Conservation (phyloP, 2,113 vertebrate genomes). For the Lethenteron reissneri region DNA sequence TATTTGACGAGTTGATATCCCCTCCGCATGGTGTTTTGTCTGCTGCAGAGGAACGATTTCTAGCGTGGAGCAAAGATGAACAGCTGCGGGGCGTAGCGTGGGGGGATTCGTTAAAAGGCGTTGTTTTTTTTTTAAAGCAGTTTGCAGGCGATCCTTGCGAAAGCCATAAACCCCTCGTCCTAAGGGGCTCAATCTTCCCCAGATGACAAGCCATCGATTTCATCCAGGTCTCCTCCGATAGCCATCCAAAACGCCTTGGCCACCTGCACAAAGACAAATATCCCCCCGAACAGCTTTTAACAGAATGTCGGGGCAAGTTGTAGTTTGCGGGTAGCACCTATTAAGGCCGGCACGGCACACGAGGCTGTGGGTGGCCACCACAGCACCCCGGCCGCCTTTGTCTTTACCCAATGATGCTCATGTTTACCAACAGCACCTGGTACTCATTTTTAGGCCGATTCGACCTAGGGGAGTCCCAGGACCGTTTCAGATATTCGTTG, state of each 20-base stretch:
- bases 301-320: slow-evolving; percentile 2
- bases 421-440: neutral
- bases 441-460: neutral
- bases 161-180: neutral
- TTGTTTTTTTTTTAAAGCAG: no score
- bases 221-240: slow-evolving; percentile 78
- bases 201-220: slow-evolving; percentile 73
- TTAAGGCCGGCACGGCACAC: neutral
- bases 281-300: neutral
- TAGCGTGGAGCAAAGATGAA: no score
- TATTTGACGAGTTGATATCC: no score
- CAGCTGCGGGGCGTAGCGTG: no score
- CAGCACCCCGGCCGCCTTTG: neutral
- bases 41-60: no score
- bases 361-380: neutral
- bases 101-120: no score
- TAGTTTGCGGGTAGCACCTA: neutral
- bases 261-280: slow-evolving; percentile 28
- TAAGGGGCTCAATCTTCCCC: slow-evolving; percentile 36
- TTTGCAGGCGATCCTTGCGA: no score
- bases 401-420: no score
- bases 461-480: no score
- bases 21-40: no score
- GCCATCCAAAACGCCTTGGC: slow-evolving; percentile 98
- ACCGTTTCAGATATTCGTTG: no score